Evolutionary conservation across 2,888 invertebrate genomes (phyloP), one percentile per base, ranked within the genome.

Genomic region (Criorhina ranunculi): DNA sequence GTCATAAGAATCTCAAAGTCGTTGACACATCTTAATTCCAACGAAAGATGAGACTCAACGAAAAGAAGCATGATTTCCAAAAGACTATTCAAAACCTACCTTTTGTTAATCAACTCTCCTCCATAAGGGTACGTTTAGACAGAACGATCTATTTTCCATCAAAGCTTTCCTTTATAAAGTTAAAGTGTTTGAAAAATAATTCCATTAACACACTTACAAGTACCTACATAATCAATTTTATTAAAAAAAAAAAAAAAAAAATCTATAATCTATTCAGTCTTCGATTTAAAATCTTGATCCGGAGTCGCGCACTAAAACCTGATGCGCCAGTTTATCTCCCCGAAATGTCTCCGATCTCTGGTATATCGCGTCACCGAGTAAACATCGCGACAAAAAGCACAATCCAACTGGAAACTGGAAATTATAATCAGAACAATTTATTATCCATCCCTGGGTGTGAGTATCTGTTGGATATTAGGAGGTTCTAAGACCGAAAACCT

Each of bases 241-340:
- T 67, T 72, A 51, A 9, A 64, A 31, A n/a, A n/a, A n/a, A n/a
- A n/a, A n/a, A n/a, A n/a, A n/a, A n/a, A n/a, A 53, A 42, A 33
- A 29, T 31, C 37, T 51, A 53, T 78, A 66, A 77, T 66, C 59
- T 64, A 76, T 82, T 82, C 64, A 42, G 57, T 80, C 44, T 76
- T 76, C 57, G 64, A 57, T 57, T 29, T 57, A 57, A 66, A 66
- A 66, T 66, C 19, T 53, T 4, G 24, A 66, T 66, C 70, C n/a
- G n/a, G 24, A 75, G 62, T 62, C 75, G 40, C 46, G 69, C 42
- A 44, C 6, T 9, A 46, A 64, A 77, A 82, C 81, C 59, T 66
- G 81, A 64, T 53, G 37, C 70, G 64, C 81, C 70, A 49, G 64
- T 76, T 67, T 49, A 49, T 33, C 12, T 67, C 51, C 31, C n/a